Base-by-base conservation (phyloP, 2,888 invertebrate genomes). In the Timema podura region DNA sequence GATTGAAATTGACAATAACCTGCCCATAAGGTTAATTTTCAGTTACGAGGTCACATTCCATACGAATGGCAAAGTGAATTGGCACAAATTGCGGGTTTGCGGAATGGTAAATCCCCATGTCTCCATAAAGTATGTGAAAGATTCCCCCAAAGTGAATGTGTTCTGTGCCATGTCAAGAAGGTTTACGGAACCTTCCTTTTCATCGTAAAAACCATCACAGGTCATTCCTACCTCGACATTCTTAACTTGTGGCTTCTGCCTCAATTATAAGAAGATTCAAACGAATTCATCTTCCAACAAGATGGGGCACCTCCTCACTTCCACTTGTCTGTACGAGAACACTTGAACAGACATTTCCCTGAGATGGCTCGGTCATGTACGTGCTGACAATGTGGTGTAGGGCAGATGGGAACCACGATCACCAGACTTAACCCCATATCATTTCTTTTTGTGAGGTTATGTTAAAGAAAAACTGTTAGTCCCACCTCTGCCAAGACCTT, bases 121-220 rank as follows among this genome's bases (percentile, higher is more conserved):
- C n/a, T n/a, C 30, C 30, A 30, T 30, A 1, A 3, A 3, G 30
- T 3, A 30, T 30, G 30, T 30, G 30, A 30, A 3, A 30, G 30
- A 51, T 51, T 61, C 61, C 15, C 16, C 61, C 9, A 61, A 61
- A 13, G 61, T 61, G 61, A 61, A 61, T 30, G 16, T 61, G 30
- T 61, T 15, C 45, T 61, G 61, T 61, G 61, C 3, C 13, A 11
- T 61, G 61, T 61, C 30, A 5, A 16, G 61, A 61, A 61, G 13
- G 16, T 16, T 8, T 61, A 61, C 7, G 16, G 16, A 30, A 8
- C 61, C 16, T 61, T 61, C 15, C 45, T 61, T 6, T 61, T 61
- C 30, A 1, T 3, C 30, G 3, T 2, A 30, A 30, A 30, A 30
- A 30, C 30, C 30, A 3, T 30, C 30, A 61, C 16, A 11, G 61